Evolutionary conservation across 2,888 invertebrate genomes (phyloP), one percentile per base, ranked within the genome.

Genomic region (Notocelia uddmanniana): DNA sequence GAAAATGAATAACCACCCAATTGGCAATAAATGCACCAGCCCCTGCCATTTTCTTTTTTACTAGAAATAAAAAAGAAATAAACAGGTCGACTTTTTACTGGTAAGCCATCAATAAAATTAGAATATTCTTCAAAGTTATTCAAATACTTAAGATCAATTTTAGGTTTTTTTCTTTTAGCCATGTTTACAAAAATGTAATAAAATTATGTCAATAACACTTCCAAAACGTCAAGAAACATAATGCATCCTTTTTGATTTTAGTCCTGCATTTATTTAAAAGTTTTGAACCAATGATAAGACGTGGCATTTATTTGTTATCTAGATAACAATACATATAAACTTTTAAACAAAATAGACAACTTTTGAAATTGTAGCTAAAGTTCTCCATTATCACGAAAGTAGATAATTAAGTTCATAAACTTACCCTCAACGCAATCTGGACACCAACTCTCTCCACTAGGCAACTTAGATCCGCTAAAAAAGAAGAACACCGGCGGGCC

Each of bases 381-480:
- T 59, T 59, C 9, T 9, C 23, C 9, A 41, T 18, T 45, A 45
- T 23, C 37, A 19, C 8, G 26, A 11, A 0, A 34, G 26, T 55
- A 15, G 15, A 19, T 37, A n/a, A 66, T 13, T 50, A 31, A 67
- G 3, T 45, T 41, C 6, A 15, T 26, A 31, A 54, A 78, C 86
- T 91, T 94, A 97, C 97, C 97, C 92, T 94, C 94, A 15, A 96
- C 96, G 88, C 98, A 98, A 86, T 98, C 98, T 0, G 96, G 95
- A 83, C 98, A 98, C 98, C 98, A 98, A 86, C 97, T 98, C 69
- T 95, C 87, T 0, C 97, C 98, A 77, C 94, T 89, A 0, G 94
- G 85, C 63, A 94, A 83, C 86, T 96, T 96, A 50, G 95, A 91
- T 21, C 97, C 97, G 76, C 94, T 95, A 83, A 96, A 97, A 79